A percentile compares a stretch with the other conserved stretches of the same genome.
phyloP scores from a whole-genome alignment of 2,888 invertebrate species.

The Metallyticus violacea region DNA sequence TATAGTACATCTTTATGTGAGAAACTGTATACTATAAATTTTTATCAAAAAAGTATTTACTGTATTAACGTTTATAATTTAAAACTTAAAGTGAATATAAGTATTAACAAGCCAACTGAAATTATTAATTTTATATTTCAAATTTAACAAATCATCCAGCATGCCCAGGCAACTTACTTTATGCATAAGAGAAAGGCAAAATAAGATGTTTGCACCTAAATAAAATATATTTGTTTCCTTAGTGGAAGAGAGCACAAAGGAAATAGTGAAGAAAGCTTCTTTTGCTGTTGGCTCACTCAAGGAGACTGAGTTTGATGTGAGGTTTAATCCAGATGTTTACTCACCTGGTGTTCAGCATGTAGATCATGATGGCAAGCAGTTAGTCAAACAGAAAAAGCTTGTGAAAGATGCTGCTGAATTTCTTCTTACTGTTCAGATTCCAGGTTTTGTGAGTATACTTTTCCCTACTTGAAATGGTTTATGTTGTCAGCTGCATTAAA shows the following conservation, averaged over 20 bases:
- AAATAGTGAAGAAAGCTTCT: conserved; percentile 86
- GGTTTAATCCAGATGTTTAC: conserved; percentile 98
- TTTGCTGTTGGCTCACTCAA: conserved; percentile 90
- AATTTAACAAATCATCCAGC: too few relatives aligned
- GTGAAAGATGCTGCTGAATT: conserved; percentile 96
- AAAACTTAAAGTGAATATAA: too few relatives aligned
- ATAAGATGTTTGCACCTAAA: too few relatives aligned
- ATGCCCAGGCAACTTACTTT: too few relatives aligned
- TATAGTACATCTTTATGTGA: too few relatives aligned
- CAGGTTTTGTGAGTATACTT: conserved; percentile 73
- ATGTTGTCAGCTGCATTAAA: too few relatives aligned
- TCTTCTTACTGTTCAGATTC: conserved; percentile 89
- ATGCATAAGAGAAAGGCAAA: too few relatives aligned
- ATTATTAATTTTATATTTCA: too few relatives aligned
- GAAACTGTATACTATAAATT: too few relatives aligned
- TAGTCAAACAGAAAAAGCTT: conserved; percentile 81
- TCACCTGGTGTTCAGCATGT: conserved; percentile 89
- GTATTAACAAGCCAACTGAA: too few relatives aligned
- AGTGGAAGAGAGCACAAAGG: conserved; percentile 84
- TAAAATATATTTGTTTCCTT: conserved; percentile 28
- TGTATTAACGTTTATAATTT: too few relatives aligned
- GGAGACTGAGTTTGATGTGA: conserved; percentile 93
- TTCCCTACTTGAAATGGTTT: not conserved
- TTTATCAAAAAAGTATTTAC: too few relatives aligned
- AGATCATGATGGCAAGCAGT: conserved; percentile 63